These are phyloP conservation scores for Dioctria linearis DNA, from an alignment of 2,888 invertebrate genomes.

Conservation along the genomic window DNA sequence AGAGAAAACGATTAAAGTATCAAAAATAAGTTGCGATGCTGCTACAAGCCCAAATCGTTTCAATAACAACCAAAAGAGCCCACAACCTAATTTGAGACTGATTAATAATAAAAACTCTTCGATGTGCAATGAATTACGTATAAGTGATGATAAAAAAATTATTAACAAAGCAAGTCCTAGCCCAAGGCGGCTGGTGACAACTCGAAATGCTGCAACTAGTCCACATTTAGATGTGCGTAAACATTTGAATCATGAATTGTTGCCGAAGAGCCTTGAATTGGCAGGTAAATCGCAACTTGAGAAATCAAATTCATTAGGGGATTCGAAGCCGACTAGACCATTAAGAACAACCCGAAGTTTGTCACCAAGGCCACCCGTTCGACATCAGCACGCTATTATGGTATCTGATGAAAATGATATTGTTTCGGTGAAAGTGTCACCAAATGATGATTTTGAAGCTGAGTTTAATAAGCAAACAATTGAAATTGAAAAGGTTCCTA, in stretches of 20 bases:
- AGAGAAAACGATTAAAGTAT: constrained; percentile 50
- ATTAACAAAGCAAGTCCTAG: constrained; percentile 58
- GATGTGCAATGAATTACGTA: constrained; percentile 51
- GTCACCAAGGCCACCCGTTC: constrained; percentile 64
- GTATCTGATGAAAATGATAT: constrained; percentile 64
- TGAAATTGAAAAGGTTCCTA: constrained; percentile 55
- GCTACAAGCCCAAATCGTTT: constrained; percentile 61
- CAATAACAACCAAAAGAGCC: constrained; percentile 55
- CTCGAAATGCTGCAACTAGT: constrained; percentile 71
- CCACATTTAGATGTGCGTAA: constrained; percentile 71
- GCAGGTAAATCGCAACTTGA: constrained; percentile 69
- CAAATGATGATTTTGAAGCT: constrained; percentile 63
- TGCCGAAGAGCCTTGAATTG: constrained; percentile 70
- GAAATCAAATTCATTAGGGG: constrained; percentile 65
- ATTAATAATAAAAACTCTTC: constrained; percentile 40
- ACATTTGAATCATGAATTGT: constrained; percentile 73
- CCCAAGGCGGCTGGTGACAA: constrained; percentile 63
- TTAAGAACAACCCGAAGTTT: constrained; percentile 64
- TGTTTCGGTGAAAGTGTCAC: constrained; percentile 63
- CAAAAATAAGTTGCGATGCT: constrained; percentile 60
- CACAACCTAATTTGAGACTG: constrained; percentile 50
- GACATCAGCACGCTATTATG: constrained; percentile 64
- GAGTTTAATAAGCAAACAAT: constrained; percentile 25
- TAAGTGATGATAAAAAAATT: constrained; percentile 52
- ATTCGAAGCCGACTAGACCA: constrained; percentile 63